Conservation (phyloP, 2,888 invertebrate genomes). For the Muscina levida region DNA sequence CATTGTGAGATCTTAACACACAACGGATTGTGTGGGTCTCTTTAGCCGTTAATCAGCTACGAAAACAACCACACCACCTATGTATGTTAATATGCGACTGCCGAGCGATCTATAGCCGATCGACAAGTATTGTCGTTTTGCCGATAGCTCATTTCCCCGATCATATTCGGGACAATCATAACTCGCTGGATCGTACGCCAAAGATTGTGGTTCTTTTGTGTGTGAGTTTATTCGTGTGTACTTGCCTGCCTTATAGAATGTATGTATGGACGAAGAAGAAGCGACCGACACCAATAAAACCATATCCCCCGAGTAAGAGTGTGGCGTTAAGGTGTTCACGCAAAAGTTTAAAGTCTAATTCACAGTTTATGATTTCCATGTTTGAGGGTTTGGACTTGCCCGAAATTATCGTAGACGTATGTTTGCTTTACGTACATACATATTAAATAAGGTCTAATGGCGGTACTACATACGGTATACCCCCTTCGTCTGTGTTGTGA, state of each 20-base stretch:
- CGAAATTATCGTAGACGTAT: neutral
- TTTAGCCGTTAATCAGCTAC: constrained; percentile 21
- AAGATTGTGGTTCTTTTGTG: neutral
- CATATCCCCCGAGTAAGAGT: constrained; percentile 27
- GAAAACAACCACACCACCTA: constrained; percentile 2
- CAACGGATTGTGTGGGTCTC: neutral
- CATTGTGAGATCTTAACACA: too few species aligned
- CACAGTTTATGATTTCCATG: constrained; percentile 1
- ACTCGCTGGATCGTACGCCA: neutral
- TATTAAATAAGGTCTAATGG: too few species aligned
- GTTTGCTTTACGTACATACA: too few species aligned
- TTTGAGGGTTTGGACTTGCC: neutral
- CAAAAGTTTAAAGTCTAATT: constrained; percentile 55
- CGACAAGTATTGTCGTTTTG: too few species aligned
- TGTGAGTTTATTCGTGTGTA: neutral
- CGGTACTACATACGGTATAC: too few species aligned
- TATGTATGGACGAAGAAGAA: too few species aligned
- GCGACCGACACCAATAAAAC: neutral
- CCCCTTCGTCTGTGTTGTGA: too few species aligned
- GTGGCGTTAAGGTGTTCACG: constrained; percentile 19
- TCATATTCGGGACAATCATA: neutral
- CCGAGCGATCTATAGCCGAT: constrained; percentile 10
- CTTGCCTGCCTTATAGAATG: too few species aligned
- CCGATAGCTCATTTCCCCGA: neutral
- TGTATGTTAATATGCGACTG: neutral